These are phyloP conservation scores for Dasyprocta punctata DNA, from an alignment of 2,113 vertebrate genomes.

Conservation along the genomic window DNA sequence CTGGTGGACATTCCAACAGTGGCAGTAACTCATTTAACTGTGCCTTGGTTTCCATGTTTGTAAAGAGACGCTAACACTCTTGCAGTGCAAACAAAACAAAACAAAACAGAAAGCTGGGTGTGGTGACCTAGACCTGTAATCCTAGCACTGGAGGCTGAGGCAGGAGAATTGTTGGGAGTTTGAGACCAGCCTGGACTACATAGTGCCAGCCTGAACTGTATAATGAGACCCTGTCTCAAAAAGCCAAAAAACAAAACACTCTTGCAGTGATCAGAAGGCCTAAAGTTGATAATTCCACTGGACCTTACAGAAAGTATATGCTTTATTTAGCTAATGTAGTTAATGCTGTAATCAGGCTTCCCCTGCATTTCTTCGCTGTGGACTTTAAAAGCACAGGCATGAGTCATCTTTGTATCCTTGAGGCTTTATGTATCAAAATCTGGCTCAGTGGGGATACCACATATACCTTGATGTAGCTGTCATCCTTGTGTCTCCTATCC, in stretches of 20 bases:
- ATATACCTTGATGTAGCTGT: not conserved
- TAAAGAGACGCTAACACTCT: not conserved
- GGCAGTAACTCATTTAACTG: not conserved
- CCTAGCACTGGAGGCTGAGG: too few species aligned
- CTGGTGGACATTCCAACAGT: not conserved
- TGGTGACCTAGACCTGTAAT: too few species aligned
- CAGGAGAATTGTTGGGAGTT: too few species aligned
- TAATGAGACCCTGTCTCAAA: too few species aligned
- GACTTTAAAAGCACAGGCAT: not conserved
- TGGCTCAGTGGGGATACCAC: not conserved
- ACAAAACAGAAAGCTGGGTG: too few species aligned
- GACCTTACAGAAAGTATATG: not conserved
- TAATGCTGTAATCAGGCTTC: not conserved
- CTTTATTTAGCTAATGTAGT: not conserved
- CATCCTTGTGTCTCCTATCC: not conserved
- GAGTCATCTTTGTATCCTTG: not conserved
- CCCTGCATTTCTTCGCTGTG: not conserved
- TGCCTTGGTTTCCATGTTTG: not conserved
- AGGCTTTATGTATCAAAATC: not conserved
- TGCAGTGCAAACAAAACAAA: too few species aligned
- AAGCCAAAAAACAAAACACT: too few species aligned
- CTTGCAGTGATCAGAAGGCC: not conserved
- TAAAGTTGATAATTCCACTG: not conserved
- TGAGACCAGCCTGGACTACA: too few species aligned
- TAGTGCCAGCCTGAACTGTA: too few species aligned